phyloP scores from a whole-genome alignment of 2,113 vertebrate species.

The Pangasianodon gigas region DNA sequence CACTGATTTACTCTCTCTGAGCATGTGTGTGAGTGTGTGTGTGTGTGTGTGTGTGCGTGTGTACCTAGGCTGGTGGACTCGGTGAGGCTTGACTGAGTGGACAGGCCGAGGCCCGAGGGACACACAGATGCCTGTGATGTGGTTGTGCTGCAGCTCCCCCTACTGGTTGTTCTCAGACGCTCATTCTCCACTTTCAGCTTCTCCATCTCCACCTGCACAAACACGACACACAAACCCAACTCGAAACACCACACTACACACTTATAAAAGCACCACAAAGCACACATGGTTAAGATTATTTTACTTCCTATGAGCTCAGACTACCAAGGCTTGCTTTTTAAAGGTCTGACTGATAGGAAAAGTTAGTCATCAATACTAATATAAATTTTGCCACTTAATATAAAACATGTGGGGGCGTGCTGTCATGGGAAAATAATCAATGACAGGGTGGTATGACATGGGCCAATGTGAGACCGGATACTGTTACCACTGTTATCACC shows the following conservation, averaged over 20 bases:
- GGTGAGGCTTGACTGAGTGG: conserved; percentile 74
- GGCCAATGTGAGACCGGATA: neutral
- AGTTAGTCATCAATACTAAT: neutral
- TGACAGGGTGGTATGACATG: no score
- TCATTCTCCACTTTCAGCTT: conserved; percentile 87
- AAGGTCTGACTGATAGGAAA: neutral
- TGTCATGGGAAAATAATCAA: neutral
- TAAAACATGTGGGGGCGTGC: neutral
- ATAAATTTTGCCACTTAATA: neutral
- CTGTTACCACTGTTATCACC: no score
- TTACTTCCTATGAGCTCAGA: neutral
- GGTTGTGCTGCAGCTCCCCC: conserved; percentile 77
- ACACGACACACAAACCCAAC: neutral
- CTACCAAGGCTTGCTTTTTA: neutral
- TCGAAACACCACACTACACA: neutral
- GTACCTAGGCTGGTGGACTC: conserved; percentile 66
- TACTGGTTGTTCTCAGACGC: conserved; percentile 80
- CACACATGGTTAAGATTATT: neutral
- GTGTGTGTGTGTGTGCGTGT: neutral
- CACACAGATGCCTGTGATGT: conserved; percentile 82
- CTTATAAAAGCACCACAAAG: neutral
- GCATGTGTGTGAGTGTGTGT: neutral
- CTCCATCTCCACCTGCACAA: conserved; percentile 81
- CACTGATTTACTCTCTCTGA: neutral
- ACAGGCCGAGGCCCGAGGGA: conserved; percentile 66